Evolutionary conservation across 2,888 invertebrate species (phyloP).

Genomic region (Pristionchus arcanus): DNA sequence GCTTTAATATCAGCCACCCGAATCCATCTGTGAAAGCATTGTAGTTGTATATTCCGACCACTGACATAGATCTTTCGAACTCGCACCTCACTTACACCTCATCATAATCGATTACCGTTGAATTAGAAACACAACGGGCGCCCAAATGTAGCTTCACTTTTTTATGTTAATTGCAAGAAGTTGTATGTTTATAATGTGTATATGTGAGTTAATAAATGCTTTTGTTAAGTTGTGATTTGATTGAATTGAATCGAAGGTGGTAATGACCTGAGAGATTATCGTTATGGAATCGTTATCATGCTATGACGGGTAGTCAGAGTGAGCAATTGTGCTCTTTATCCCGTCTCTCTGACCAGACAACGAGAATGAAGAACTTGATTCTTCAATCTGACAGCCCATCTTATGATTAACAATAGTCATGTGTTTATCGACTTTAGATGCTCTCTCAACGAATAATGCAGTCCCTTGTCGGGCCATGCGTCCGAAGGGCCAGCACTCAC

Average conservation of each 20-base stretch:
- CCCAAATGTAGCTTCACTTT: constrained; percentile 1
- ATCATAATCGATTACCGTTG: constrained; percentile 35
- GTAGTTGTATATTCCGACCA: neutral
- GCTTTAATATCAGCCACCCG: constrained; percentile 42
- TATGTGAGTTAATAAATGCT: neutral
- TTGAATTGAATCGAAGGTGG: neutral
- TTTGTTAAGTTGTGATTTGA: neutral
- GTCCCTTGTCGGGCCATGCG: neutral
- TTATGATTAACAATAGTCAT: too few species aligned
- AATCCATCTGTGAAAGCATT: neutral
- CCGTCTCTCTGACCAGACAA: too few species aligned
- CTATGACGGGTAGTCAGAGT: too few species aligned
- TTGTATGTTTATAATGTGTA: neutral
- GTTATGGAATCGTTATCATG: neutral
- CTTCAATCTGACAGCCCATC: too few species aligned
- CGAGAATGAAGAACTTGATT: too few species aligned
- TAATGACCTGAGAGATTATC: constrained; percentile 32
- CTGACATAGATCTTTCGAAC: constrained; percentile 32
- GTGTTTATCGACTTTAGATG: neutral
- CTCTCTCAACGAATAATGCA: constrained; percentile 2
- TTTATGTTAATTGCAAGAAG: constrained; percentile 1
- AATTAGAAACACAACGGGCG: constrained; percentile 11
- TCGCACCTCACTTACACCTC: constrained; percentile 21
- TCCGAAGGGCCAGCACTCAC: constrained; percentile 68
- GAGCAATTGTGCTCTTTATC: too few species aligned